A percentile compares a stretch with the other conserved stretches of the same genome.
phyloP scores from a whole-genome alignment of 2,797 vertebrate genomes.

The Periparus ater region DNA sequence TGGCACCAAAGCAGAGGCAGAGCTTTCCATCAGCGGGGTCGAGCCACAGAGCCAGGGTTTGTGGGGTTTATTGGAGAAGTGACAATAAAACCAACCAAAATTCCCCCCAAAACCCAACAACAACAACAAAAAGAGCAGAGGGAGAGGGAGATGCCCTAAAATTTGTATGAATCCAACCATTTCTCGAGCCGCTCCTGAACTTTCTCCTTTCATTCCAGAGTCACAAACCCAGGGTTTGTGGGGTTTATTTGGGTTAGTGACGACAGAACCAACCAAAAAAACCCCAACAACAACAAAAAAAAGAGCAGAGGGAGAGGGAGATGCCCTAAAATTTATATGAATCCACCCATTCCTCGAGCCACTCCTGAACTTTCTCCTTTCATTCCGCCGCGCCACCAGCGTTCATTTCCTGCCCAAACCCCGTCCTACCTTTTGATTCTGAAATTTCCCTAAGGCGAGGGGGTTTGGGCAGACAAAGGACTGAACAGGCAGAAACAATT shows the following conservation, averaged over 20 bases:
- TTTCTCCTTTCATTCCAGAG: background rate
- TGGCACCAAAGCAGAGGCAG: background rate
- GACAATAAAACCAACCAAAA: background rate
- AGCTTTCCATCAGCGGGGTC: background rate
- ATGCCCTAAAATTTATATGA: background rate
- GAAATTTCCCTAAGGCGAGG: slow-evolving; percentile 75
- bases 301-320: background rate
- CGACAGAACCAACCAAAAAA: background rate
- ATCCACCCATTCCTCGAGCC: background rate
- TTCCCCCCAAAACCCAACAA: background rate
- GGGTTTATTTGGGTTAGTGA: background rate
- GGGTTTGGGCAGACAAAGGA: slow-evolving; percentile 74
- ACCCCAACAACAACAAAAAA: background rate
- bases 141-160: background rate
- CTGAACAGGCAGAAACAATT: slow-evolving; percentile 82
- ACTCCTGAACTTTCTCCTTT: slow-evolving; percentile 64
- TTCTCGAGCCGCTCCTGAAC: no score
- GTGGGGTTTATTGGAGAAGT: background rate
- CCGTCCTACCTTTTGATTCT: slow-evolving; percentile 76
- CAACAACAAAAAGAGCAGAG: background rate
- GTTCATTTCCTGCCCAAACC: slow-evolving; percentile 79
- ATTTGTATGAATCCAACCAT: background rate
- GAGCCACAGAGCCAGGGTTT: background rate
- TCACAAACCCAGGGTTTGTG: fast-evolving
- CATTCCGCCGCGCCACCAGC: slow-evolving; percentile 59